Conservation (phyloP, 2,797 vertebrate genomes). For the Chromis chromis region DNA sequence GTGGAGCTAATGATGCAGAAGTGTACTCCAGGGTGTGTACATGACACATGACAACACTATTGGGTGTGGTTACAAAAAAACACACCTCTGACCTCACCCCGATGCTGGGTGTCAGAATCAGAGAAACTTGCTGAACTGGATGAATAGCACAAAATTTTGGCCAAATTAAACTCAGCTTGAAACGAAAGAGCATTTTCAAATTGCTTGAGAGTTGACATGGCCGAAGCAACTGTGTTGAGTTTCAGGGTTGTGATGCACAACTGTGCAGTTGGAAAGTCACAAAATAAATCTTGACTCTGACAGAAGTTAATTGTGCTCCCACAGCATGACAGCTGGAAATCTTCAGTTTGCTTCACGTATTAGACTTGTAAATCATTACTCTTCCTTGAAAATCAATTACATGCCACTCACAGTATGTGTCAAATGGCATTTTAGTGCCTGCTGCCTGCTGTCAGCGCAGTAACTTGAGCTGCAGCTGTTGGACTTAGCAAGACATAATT, state of each 20-base stretch:
- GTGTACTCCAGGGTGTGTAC: not conserved
- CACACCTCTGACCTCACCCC: not conserved
- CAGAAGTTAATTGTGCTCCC: constrained; percentile 46
- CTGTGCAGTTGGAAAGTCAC: constrained; percentile 5
- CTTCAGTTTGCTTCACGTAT: constrained; percentile 46
- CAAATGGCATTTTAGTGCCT: constrained; percentile 69
- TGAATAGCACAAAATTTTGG: not conserved
- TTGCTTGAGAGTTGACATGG: not conserved
- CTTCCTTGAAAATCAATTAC: constrained; percentile 77
- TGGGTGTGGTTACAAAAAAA: not conserved
- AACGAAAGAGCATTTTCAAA: not conserved
- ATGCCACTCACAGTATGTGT: constrained; percentile 75
- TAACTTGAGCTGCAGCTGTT: constrained; percentile 73
- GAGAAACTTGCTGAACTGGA: not conserved
- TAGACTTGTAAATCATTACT: constrained; percentile 69
- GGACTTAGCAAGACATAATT: constrained; percentile 52
- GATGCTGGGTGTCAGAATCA: not conserved
- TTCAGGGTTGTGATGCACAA: constrained; percentile 1
- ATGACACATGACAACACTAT: not conserved
- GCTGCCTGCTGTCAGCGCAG: constrained; percentile 65
- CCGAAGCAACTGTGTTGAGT: constrained; percentile 2
- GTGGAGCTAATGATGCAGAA: not conserved
- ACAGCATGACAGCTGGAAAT: constrained; percentile 40
- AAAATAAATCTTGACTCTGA: constrained; percentile 41
- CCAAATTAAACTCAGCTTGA: not conserved